Evolutionary conservation across 2,888 invertebrate species (phyloP), one percentile per base, ranked within the genome.

Genomic region (Thysanoteuthis rhombus): DNA sequence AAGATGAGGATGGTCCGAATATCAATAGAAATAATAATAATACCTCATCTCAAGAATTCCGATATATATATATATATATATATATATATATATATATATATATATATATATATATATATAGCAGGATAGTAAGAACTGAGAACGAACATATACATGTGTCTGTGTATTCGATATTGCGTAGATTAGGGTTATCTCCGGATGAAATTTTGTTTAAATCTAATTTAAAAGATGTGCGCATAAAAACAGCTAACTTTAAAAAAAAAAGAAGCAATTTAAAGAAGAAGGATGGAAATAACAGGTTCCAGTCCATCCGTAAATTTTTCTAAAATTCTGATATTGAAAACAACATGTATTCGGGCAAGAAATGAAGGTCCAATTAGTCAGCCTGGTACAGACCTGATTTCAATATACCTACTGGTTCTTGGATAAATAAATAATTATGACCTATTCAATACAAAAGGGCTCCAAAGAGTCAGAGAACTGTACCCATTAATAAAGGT

Each of bases 401-500:
- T 75, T 75, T 75, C 75, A 36, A n/a, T 75, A 75, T 75, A 19
- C 75, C 75, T n/a, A 75, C 10, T 19, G n/a, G 75, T 75, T n/a
- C 75, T 16, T n/a, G 75, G 75, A 75, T 75, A 36, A 75, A n/a
- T 75, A 75, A 36, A 75, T 75, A 75, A 75, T 75, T 75, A 75
- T 75, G 75, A 75, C 75, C 75, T 75, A 75, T 75, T 75, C 75
- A 75, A 75, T 75, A 36, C 75, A 75, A 75, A n/a, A 75, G 75
- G 75, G 75, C 12, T 75, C 75, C 75, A 25, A 75, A 75, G 12
- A 36, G 2, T 75, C 75, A n/a, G 75, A 75, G 75, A 36, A 36
- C n/a, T 75, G 75, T 75, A 75, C 75, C 75, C 75, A 75, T 75
- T 75, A 75, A 75, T 75, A 75, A 75, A 75, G 75, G 75, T 75